Evolutionary conservation across 2,888 invertebrate species (phyloP).

Genomic region (Campoletis raptor): DNA sequence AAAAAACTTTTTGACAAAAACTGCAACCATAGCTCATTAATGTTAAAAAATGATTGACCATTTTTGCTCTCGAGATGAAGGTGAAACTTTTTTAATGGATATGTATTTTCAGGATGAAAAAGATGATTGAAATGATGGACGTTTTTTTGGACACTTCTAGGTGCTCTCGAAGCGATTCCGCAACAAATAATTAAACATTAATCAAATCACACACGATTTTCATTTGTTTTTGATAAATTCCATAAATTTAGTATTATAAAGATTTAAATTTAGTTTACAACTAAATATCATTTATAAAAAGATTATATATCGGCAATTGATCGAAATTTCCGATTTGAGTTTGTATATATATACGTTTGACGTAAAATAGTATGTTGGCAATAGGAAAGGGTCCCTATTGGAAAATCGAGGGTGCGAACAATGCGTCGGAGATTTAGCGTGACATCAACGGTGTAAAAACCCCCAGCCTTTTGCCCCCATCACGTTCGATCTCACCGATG

Average conservation of each 20-base stretch:
- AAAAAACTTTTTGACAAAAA: background rate
- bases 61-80: too few relatives aligned
- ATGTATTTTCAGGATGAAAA: too few relatives aligned
- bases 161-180: background rate
- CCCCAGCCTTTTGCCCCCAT: constrained; percentile 69
- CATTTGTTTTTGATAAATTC: background rate
- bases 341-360: background rate
- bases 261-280: constrained; percentile 14
- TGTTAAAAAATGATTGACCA: too few relatives aligned
- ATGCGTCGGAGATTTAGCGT: constrained; percentile 82
- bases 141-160: too few relatives aligned
- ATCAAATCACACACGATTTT: background rate
- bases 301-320: constrained; percentile 8
- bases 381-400: constrained; percentile 75
- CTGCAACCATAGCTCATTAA: background rate
- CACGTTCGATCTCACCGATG: constrained; percentile 57
- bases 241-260: background rate
- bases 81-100: too few relatives aligned
- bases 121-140: too few relatives aligned
- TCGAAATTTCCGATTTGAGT: background rate
- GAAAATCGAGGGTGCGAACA: constrained; percentile 73
- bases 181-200: background rate
- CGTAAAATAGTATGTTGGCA: constrained; percentile 35
- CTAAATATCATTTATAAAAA: constrained; percentile 30
- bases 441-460: constrained; percentile 80